phyloP scores from a whole-genome alignment of 2,797 vertebrate species.

The Telmatherina bonti region DNA sequence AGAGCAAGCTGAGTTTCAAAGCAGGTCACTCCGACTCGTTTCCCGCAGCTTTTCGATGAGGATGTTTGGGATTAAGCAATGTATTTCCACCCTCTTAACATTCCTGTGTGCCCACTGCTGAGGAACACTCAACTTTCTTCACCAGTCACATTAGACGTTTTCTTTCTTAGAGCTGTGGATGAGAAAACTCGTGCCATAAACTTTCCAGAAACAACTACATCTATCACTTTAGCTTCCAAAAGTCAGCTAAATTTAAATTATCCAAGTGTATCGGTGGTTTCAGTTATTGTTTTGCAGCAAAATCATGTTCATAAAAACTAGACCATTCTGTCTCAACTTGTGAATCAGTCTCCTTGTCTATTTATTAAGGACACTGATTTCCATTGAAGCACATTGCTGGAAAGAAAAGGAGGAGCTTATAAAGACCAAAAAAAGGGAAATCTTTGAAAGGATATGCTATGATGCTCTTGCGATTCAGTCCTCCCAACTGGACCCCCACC shows the following conservation, averaged over 20 bases:
- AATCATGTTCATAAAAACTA: background rate
- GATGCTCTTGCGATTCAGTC: too few species aligned
- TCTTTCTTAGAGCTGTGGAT: background rate
- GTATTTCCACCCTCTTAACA: slow-evolving; percentile 73
- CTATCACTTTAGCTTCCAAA: background rate
- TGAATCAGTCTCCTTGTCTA: background rate
- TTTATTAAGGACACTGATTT: background rate
- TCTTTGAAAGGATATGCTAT: background rate
- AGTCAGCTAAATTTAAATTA: slow-evolving; percentile 16
- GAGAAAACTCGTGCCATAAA: background rate
- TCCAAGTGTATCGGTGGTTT: background rate
- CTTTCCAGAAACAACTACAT: slow-evolving; percentile 8
- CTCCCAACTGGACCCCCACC: background rate
- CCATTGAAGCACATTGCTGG: background rate
- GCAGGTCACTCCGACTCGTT: slow-evolving; percentile 2
- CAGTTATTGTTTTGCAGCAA: background rate
- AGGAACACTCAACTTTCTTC: slow-evolving; percentile 13
- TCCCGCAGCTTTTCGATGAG: slow-evolving; percentile 38
- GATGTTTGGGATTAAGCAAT: slow-evolving; percentile 63
- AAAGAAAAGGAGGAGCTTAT: background rate
- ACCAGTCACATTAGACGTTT: slow-evolving; percentile 35
- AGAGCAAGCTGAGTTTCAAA: slow-evolving; percentile 20
- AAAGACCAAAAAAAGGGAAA: background rate
- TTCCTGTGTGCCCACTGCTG: slow-evolving; percentile 63
- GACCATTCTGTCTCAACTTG: background rate